phyloP scores from a whole-genome alignment of 2,113 vertebrate species.

The Lepisosteus osseus region DNA sequence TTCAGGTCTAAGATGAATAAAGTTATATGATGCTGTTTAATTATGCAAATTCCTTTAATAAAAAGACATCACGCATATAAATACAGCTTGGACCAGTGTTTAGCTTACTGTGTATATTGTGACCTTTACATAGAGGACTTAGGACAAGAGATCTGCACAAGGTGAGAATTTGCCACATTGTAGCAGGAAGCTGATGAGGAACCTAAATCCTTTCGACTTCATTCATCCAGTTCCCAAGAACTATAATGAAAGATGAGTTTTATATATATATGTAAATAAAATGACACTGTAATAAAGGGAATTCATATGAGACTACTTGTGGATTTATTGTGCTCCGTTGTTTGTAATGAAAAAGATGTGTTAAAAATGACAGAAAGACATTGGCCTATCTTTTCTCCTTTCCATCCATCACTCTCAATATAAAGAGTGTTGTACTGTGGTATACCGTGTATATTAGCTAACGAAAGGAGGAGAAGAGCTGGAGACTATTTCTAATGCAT shows the following conservation, averaged over 20 bases:
- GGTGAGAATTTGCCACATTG: neutral
- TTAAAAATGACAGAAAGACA: no score
- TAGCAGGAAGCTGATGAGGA: neutral
- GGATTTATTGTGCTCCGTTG: neutral
- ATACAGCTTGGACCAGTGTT: conserved; percentile 7
- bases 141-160: neutral
- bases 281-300: neutral
- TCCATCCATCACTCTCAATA: no score
- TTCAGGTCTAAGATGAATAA: conserved; percentile 33
- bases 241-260: neutral
- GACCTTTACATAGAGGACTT: neutral
- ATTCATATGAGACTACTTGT: neutral
- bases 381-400: no score
- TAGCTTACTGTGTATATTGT: neutral
- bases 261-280: neutral
- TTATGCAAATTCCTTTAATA: conserved; percentile 40
- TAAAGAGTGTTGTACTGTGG: neutral
- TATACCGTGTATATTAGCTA: neutral
- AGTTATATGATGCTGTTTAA: conserved; percentile 40
- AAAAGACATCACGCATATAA: conserved; percentile 14
- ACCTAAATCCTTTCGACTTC: neutral
- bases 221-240: neutral
- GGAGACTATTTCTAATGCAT: no score
- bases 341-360: neutral
- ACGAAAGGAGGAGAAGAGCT: no score